Conservation (phyloP, 2,113 vertebrate genomes). For the Eclectus roratus region DNA sequence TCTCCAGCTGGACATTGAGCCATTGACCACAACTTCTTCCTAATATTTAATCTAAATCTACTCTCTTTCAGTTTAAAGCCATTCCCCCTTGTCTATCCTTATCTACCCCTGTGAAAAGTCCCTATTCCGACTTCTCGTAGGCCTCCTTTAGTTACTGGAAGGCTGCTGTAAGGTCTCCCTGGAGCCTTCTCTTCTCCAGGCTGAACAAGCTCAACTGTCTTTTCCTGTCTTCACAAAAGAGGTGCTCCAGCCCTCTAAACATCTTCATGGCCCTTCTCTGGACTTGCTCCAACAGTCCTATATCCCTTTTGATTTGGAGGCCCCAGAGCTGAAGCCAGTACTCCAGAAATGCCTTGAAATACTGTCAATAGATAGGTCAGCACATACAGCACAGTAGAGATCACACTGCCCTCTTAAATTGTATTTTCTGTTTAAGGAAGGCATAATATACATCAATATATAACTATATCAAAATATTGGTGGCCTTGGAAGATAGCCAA, state of each 20-base stretch:
- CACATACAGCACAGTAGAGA: neutral
- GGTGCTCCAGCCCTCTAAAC: neutral
- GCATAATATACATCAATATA: neutral
- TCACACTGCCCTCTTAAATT: accelerated
- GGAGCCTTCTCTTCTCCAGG: neutral
- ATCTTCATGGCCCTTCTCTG: neutral
- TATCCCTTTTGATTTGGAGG: neutral
- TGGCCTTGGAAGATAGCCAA: neutral
- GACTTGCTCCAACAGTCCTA: neutral
- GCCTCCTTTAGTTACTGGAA: neutral
- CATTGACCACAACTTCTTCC: no score
- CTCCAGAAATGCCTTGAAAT: neutral
- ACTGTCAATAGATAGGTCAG: neutral
- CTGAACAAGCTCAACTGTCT: neutral
- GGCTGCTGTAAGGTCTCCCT: neutral
- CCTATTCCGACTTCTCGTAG: neutral
- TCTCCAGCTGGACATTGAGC: no score
- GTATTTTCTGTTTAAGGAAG: neutral
- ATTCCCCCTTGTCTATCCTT: neutral
- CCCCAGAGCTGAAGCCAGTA: neutral
- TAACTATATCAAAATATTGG: neutral
- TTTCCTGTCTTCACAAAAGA: neutral
- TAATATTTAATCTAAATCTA: neutral
- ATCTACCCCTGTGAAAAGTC: neutral
- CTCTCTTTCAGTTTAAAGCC: neutral